Evolutionary conservation across 2,113 vertebrate genomes (phyloP), one percentile per base, ranked within the genome.

Genomic region (Origma solitaria): DNA sequence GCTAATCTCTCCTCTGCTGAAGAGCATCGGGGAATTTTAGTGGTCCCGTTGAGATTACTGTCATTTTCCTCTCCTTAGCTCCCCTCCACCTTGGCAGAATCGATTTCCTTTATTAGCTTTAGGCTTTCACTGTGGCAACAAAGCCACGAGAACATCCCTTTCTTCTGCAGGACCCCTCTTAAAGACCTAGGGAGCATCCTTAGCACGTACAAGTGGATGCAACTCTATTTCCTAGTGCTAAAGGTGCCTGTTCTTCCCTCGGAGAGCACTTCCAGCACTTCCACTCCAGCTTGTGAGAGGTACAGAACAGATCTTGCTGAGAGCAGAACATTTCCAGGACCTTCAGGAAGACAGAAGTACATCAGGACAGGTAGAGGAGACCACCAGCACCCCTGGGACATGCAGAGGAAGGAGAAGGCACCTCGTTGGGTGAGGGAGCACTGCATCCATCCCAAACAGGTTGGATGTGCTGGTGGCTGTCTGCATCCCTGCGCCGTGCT

Each of bases 301-400:
- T 18, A n/a, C 5, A 12, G 38, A 54, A 24, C n/a, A 14, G 19
- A 50, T 47, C 42, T 54, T 2, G 0, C 17, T 0, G 2, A 16
- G 70, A 66, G 50, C 35, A 16, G 47, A 84, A n/a, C 25, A 1
- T 58, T 82, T 35, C 58, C 77, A 85, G 82, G 35, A 28, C 22
- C 54, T 90, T 58, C 24, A 76, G 71, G 50, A 44, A 20, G 61
- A 17, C 5, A 40, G 47, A 28, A 78, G 47, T 20, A 22, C 1
- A 1, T 82, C 45, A 88, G 75, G 50, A 30, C 3, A 5, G 1
- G 54, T n/a, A 60, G 87, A 51, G 31, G 85, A 87, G 56, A 40
- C 65, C 61, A 66, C 51, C 78, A 61, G 15, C 11, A n/a, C 40
- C n/a, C 7, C 35, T 3, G 38, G 82, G 62, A 23, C 2, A 4